Base-by-base conservation (phyloP, 1,140 invertebrate species). In the Drosophila arizonae region DNA sequence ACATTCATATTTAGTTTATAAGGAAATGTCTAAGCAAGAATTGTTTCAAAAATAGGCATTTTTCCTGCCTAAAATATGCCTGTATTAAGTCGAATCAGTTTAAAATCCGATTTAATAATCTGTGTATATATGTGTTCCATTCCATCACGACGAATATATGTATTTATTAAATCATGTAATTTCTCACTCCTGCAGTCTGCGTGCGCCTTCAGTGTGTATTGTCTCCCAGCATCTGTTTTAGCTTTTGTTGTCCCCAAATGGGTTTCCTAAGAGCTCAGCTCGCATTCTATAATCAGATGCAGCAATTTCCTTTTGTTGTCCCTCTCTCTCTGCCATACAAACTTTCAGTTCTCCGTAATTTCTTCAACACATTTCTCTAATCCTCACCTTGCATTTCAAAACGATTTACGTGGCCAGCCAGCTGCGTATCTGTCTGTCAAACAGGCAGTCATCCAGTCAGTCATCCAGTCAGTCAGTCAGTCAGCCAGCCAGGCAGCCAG, bases 361-460 rank as follows among this genome's bases (percentile, higher is more conserved):
- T 63, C 67, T 76, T 69, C 39, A 60, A 36, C 50, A 81, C 78
- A 86, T 81, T 81, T 78, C 75, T 79, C 75, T 81, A 87, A 87
- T 86, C 82, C 82, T 79, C 82, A 86, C 71, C 82, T 87, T 62
- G 75, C 71, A 81, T 87, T 78, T 73, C 76, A 72, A 79, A 87
- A 87, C 82, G 87, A 87, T 86, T 86, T 80, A 76, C 57, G 68
- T 78, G 71, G 75, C 72, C 72, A 68, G 68, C 57, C 58, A 69
- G 65, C 72, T 71, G 61, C 33, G 60, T 72, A 52, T 58, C 57
- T 72, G 15, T 41, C 24, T n/a, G 36, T 45, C 48, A 39, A 15
- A 41, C 33, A 9, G 24, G 11, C 48, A 9, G 57, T 50, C 57
- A 30, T 43, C 26, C 57, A 48, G 17, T 50, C 60, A 9, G 57